phyloP scores from a whole-genome alignment of 2,797 vertebrate genomes.

The Mallotus villosus region DNA sequence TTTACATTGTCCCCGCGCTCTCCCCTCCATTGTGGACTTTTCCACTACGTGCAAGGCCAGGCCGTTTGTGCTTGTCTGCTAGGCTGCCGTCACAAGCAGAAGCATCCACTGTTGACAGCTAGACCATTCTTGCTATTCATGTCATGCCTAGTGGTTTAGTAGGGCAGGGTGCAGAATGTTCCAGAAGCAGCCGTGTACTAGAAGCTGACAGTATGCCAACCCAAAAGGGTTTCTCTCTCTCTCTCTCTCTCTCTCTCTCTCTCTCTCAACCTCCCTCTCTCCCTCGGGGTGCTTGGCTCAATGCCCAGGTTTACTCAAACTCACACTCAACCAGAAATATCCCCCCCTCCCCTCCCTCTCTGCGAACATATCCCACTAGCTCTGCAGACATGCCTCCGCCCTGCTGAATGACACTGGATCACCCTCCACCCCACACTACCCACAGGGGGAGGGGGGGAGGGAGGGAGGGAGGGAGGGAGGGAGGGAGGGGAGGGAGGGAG shows the following conservation, averaged over 20 bases:
- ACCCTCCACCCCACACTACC: slow-evolving; percentile 75
- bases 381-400: slow-evolving; percentile 85
- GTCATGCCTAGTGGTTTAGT: slow-evolving; percentile 88
- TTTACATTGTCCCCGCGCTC: slow-evolving; percentile 68
- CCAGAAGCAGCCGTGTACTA: slow-evolving; percentile 94
- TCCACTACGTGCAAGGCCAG: slow-evolving; percentile 72
- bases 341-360: slow-evolving; percentile 41
- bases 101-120: slow-evolving; percentile 63
- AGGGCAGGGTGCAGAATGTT: slow-evolving; percentile 87
- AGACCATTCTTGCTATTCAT: slow-evolving; percentile 74
- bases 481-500: no score
- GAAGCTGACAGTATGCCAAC: slow-evolving; percentile 79
- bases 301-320: slow-evolving; percentile 84
- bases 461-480: slow-evolving; percentile 11
- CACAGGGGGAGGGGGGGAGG: slow-evolving; percentile 64
- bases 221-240: slow-evolving; percentile 75
- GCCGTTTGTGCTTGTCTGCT: slow-evolving; percentile 68
- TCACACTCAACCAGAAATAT: slow-evolving; percentile 77
- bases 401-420: slow-evolving; percentile 82
- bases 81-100: slow-evolving; percentile 69
- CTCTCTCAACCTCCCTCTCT: slow-evolving; percentile 37
- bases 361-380: slow-evolving; percentile 80
- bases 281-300: slow-evolving; percentile 80
- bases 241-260: slow-evolving; percentile 27
- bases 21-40: slow-evolving; percentile 72